Conservation (phyloP, 2,797 vertebrate species). For the Clarias platycephalus region DNA sequence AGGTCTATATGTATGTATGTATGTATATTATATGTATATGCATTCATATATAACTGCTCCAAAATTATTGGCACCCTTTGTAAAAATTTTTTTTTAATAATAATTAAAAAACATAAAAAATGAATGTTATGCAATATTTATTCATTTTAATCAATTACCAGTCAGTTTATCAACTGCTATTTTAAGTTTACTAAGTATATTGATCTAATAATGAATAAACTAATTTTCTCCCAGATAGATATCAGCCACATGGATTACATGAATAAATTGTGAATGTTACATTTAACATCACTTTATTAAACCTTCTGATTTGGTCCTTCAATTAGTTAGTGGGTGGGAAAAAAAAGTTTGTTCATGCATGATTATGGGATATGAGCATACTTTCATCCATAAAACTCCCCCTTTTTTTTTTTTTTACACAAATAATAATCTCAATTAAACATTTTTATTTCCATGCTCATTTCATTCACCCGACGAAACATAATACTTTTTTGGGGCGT, state of each 20-base stretch:
- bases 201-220: neutral
- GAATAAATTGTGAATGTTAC: neutral
- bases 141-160: neutral
- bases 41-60: neutral
- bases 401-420: constrained; percentile 2
- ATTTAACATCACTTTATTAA: neutral
- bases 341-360: constrained; percentile 20
- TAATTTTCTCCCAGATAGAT: neutral
- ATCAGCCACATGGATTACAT: too few relatives aligned
- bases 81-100: too few relatives aligned
- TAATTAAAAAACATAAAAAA: neutral
- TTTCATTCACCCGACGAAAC: constrained; percentile 27
- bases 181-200: neutral
- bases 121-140: neutral
- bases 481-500: constrained; percentile 31
- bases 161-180: neutral
- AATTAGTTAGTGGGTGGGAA: constrained; percentile 9
- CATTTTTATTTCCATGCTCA: constrained; percentile 30
- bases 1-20: neutral
- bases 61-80: neutral
- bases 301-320: neutral
- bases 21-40: too few relatives aligned
- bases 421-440: constrained; percentile 40
- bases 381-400: neutral
- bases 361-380: constrained; percentile 19